Evolutionary conservation across 1,140 invertebrate genomes (phyloP).

Genomic region (Sinonovacula constricta): DNA sequence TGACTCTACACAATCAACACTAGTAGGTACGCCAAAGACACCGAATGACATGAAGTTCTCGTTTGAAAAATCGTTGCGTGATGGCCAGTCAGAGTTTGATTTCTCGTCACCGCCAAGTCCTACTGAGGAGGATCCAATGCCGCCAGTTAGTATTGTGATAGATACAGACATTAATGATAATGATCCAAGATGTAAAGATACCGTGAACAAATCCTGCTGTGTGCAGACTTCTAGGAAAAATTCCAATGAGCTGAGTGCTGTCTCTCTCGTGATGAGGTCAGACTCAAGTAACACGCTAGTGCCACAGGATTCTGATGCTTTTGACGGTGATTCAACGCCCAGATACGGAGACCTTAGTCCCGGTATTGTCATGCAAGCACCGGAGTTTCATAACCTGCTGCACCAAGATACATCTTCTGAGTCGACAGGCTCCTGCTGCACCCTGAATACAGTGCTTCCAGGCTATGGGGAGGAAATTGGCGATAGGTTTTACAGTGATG

Average conservation of each 20-base stretch:
- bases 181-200: too few species aligned
- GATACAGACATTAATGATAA: slow-evolving; percentile 18
- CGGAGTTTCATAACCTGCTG: neutral
- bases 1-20: slow-evolving; percentile 32
- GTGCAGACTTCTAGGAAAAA: too few species aligned
- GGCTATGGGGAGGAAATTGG: too few species aligned
- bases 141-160: slow-evolving; percentile 35
- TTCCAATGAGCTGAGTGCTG: slow-evolving; percentile 13
- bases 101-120: slow-evolving; percentile 1
- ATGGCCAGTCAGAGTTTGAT: slow-evolving; percentile 31
- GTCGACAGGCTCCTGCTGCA: slow-evolving; percentile 27
- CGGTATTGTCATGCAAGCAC: neutral
- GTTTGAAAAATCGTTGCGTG: slow-evolving; percentile 24
- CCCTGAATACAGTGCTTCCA: slow-evolving; percentile 9
- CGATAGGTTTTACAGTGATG: too few species aligned
- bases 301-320: slow-evolving; percentile 9
- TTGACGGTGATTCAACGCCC: slow-evolving; percentile 17
- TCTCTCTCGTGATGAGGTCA: slow-evolving; percentile 6
- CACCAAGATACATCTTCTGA: slow-evolving; percentile 30
- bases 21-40: slow-evolving; percentile 14
- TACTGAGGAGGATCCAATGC: neutral
- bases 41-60: slow-evolving; percentile 32
- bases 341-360: neutral
- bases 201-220: too few species aligned
- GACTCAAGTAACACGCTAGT: slow-evolving; percentile 41